These are phyloP conservation scores for Elaphurus davidianus DNA, from an alignment of 2,113 vertebrate genomes.

Conservation along the genomic window DNA sequence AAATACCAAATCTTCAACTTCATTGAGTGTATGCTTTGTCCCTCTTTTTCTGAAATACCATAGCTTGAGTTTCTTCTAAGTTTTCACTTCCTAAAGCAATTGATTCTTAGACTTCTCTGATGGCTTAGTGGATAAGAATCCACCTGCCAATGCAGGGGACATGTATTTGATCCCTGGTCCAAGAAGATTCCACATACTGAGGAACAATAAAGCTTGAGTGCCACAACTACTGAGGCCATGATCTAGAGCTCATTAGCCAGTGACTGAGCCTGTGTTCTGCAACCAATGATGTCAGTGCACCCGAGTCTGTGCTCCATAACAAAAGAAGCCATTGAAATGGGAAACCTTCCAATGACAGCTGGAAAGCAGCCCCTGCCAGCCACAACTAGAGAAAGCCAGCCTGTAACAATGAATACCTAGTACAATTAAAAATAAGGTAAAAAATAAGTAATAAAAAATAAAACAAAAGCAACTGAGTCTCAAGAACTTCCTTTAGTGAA, in stretches of 20 bases:
- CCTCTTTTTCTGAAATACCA: not conserved
- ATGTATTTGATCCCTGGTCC: not conserved
- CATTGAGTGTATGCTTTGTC: not conserved
- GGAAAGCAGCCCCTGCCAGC: not conserved
- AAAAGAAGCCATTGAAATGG: not conserved
- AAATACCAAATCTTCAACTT: not conserved
- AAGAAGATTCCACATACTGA: not conserved
- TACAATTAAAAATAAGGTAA: not conserved
- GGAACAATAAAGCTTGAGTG: not conserved
- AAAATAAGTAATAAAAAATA: not conserved
- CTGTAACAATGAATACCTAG: not conserved
- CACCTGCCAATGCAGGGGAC: not conserved
- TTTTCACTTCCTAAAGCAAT: not conserved
- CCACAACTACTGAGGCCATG: not conserved
- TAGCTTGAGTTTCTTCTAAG: not conserved
- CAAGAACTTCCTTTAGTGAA: not conserved
- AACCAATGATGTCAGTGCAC: not conserved
- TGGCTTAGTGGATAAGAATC: not conserved
- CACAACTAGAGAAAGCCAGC: not conserved
- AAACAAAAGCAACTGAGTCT: not conserved
- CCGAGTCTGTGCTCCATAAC: not conserved
- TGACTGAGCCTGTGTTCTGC: fast-evolving
- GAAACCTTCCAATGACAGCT: not conserved
- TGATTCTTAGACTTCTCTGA: not conserved
- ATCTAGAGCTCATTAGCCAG: not conserved